Evolutionary conservation across 2,888 invertebrate genomes (phyloP).

Genomic region (Acrobasis repandana): DNA sequence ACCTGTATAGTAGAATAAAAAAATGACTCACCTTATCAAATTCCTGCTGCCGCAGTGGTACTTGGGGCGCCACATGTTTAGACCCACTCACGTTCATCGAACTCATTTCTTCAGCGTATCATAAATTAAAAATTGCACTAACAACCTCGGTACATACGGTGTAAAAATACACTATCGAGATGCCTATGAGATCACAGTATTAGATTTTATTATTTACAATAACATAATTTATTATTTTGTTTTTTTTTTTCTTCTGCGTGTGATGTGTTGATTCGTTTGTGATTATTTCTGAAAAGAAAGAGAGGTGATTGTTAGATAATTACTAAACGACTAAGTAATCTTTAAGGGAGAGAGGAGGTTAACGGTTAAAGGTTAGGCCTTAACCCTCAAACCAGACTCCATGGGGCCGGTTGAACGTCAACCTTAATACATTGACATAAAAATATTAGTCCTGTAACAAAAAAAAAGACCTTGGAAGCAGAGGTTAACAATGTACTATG

Average conservation of each 20-base stretch:
- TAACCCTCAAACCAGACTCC: too few relatives aligned
- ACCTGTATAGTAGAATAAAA: too few relatives aligned
- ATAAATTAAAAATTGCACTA: constrained; percentile 45
- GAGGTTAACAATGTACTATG: too few relatives aligned
- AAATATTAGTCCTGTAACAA: too few relatives aligned
- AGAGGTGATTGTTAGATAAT: constrained; percentile 28
- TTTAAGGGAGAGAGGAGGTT: too few relatives aligned
- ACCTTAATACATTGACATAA: too few relatives aligned
- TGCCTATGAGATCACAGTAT: constrained; percentile 64
- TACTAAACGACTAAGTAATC: neutral
- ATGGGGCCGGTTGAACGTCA: too few relatives aligned
- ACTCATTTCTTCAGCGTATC: constrained; percentile 44
- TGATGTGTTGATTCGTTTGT: constrained; percentile 40
- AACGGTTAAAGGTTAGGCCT: too few relatives aligned
- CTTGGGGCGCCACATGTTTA: constrained; percentile 57
- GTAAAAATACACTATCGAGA: constrained; percentile 53
- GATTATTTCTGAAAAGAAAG: constrained; percentile 58
- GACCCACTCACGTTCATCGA: constrained; percentile 52
- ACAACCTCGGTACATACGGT: constrained; percentile 42
- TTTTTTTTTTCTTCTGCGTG: constrained; percentile 35
- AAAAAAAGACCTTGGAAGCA: too few relatives aligned
- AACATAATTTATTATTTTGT: constrained; percentile 49
- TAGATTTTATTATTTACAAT: constrained; percentile 50
- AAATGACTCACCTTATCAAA: constrained; percentile 84
- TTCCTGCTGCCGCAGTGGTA: constrained; percentile 88